Conservation (phyloP, 2,113 vertebrate genomes). For the Hippocampus barbouri region DNA sequence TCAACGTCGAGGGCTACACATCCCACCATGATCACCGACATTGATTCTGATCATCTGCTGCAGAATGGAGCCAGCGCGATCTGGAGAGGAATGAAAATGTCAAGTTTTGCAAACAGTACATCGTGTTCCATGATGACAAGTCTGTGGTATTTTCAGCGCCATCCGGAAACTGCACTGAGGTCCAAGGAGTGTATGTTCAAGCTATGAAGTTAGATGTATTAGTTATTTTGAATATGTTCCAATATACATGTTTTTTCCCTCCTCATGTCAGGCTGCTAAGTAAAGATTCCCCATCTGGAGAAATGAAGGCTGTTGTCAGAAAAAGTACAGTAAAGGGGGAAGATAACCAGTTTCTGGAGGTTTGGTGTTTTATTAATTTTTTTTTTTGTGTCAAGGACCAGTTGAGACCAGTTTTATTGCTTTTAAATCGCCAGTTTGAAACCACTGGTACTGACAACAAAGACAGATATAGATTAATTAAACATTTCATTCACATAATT, state of each 20-base stretch:
- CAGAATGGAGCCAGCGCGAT: slow-evolving; percentile 93
- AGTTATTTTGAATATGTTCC: neutral
- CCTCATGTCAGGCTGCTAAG: slow-evolving; percentile 77
- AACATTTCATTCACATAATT: too few relatives aligned
- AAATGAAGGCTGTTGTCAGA: slow-evolving; percentile 87
- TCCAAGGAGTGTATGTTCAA: slow-evolving; percentile 86
- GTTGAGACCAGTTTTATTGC: too few relatives aligned
- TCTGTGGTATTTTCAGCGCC: slow-evolving; percentile 85
- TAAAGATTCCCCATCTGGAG: slow-evolving; percentile 85
- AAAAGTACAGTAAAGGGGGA: slow-evolving; percentile 79
- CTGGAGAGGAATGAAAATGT: slow-evolving; percentile 87
- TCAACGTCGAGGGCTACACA: neutral
- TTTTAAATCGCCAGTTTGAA: too few relatives aligned
- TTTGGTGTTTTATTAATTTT: slow-evolving; percentile 40
- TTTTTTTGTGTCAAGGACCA: too few relatives aligned
- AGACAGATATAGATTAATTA: too few relatives aligned
- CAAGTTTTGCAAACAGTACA: slow-evolving; percentile 92
- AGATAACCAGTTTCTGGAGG: slow-evolving; percentile 92
- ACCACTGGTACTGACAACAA: too few relatives aligned
- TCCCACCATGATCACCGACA: neutral
- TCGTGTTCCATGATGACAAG: slow-evolving; percentile 88
- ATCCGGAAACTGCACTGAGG: slow-evolving; percentile 89
- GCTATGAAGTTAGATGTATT: neutral
- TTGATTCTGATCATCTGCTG: neutral
- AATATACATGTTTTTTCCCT: neutral